phyloP scores from a whole-genome alignment of 2,113 vertebrate genomes.

The Formicarius rufipectus region DNA sequence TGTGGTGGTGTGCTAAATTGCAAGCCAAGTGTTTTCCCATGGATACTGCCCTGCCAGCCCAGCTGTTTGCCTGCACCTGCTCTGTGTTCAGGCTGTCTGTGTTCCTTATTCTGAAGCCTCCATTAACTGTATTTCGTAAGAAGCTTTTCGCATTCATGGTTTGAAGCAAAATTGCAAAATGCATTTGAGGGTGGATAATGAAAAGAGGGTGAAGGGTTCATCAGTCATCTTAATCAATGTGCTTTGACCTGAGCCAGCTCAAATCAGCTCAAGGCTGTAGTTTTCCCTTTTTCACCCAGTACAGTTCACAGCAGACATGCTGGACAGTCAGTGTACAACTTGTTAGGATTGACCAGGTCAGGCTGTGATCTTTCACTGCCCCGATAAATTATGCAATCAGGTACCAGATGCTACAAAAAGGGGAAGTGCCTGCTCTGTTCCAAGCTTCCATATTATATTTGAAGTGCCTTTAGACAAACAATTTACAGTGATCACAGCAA shows the following conservation, averaged over 20 bases:
- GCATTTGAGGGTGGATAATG: neutral
- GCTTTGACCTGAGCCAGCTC: neutral
- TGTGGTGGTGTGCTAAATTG: neutral
- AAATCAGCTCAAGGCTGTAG: neutral
- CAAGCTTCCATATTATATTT: neutral
- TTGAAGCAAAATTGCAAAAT: neutral
- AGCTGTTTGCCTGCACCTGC: neutral
- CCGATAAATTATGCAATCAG: accelerated
- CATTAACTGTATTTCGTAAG: neutral
- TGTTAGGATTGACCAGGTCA: neutral
- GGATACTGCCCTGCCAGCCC: neutral
- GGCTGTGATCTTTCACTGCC: neutral
- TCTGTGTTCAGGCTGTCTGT: neutral
- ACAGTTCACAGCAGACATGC: neutral
- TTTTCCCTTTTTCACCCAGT: neutral
- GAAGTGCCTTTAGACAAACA: neutral
- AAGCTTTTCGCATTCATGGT: neutral
- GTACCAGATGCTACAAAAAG: neutral
- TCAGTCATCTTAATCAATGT: neutral
- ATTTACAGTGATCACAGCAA: neutral
- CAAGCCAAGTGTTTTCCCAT: neutral
- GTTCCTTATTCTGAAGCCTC: neutral
- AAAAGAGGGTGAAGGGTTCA: neutral
- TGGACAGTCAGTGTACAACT: neutral
- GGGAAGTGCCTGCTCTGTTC: neutral